A percentile compares a stretch with the other conserved stretches of the same genome.
phyloP scores from a whole-genome alignment of 1,140 invertebrate species.

The Orchesella cincta region DNA sequence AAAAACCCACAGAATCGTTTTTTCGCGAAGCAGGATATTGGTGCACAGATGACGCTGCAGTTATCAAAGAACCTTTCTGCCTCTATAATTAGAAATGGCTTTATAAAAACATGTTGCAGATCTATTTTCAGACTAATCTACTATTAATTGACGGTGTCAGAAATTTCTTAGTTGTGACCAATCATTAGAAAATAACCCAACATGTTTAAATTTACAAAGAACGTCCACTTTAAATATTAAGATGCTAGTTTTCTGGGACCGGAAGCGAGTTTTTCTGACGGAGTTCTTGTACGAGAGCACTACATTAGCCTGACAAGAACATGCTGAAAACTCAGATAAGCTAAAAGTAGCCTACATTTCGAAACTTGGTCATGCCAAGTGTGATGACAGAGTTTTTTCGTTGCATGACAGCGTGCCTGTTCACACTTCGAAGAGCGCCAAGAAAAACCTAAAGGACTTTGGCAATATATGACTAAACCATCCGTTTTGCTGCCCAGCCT shows the following conservation, averaged over 20 bases:
- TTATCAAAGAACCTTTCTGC: not conserved
- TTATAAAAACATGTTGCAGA: not conserved
- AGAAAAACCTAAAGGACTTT: conserved; percentile 53
- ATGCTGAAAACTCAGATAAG: conserved; percentile 15
- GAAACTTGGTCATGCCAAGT: conserved; percentile 24
- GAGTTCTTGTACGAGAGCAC: not conserved
- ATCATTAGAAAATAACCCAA: not conserved
- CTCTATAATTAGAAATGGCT: not conserved
- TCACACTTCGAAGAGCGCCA: conserved; percentile 52
- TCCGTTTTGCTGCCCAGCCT: conserved; percentile 57
- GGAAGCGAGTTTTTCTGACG: conserved; percentile 24
- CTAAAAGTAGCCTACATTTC: not conserved
- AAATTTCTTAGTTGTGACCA: not conserved
- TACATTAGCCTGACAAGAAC: conserved; percentile 17
- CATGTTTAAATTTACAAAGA: conserved; percentile 2
- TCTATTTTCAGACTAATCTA: not conserved
- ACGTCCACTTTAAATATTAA: conserved; percentile 34
- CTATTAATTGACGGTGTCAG: not conserved
- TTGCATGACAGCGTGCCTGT: conserved; percentile 55
- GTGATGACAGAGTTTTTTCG: conserved; percentile 55
- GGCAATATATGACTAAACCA: conserved; percentile 58
- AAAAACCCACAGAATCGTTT: not conserved
- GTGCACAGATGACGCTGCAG: not conserved
- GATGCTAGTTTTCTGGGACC: conserved; percentile 43
- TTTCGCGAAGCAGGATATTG: not conserved